These are phyloP conservation scores for Drosophila tristis DNA, from an alignment of 1,140 invertebrate genomes.

Conservation along the genomic window DNA sequence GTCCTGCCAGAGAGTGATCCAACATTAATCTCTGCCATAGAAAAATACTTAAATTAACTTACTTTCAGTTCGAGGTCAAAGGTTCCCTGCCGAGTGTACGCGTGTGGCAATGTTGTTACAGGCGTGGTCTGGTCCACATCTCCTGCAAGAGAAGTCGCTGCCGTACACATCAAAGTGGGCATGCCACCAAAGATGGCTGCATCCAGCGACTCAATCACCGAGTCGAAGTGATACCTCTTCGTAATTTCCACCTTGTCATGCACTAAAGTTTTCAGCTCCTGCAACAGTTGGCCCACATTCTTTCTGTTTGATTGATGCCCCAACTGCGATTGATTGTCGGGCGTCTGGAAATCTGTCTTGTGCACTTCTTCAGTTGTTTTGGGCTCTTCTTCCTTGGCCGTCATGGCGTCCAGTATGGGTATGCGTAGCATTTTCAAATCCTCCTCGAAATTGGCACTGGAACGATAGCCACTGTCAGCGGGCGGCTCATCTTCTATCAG, in stretches of 20 bases:
- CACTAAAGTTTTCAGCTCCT: constrained; percentile 27
- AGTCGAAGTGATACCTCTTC: constrained; percentile 40
- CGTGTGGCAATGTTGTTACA: constrained; percentile 3
- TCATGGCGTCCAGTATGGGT: constrained; percentile 29
- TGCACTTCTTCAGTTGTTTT: no score
- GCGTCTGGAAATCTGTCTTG: not conserved
- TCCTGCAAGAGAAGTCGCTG: not conserved
- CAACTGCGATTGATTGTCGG: not conserved
- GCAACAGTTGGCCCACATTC: constrained; percentile 21
- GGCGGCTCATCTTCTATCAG: constrained; percentile 53
- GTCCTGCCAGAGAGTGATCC: constrained; percentile 10
- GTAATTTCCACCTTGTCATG: constrained; percentile 33
- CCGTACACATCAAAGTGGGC: not conserved
- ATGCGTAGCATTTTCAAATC: constrained; percentile 60
- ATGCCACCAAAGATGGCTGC: not conserved
- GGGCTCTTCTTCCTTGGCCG: not conserved
- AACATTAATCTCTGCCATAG: not conserved
- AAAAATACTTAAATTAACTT: not conserved
- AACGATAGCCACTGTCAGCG: constrained; percentile 7
- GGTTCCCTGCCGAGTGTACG: constrained; percentile 58
- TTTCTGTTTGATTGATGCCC: not conserved
- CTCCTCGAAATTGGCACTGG: constrained; percentile 50
- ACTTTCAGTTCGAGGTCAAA: constrained; percentile 62
- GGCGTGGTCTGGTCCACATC: not conserved
- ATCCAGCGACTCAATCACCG: constrained; percentile 25